Conservation (phyloP, 2,888 invertebrate species). For the Anorthoa munda region DNA sequence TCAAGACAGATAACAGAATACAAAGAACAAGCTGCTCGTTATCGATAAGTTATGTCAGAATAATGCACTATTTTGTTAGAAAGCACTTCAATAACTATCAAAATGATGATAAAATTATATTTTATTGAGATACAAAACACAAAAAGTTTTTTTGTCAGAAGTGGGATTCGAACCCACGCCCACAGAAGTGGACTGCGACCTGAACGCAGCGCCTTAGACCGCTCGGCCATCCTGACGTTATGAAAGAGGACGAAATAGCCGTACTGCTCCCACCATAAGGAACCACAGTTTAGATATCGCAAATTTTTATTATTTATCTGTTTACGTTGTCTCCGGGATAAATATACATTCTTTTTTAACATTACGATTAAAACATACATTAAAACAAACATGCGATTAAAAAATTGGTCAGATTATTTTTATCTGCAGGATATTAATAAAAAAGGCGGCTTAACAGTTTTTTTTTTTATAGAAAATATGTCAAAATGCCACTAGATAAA, state of each 20-base stretch:
- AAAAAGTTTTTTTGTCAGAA: constrained; percentile 72
- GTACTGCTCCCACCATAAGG: background rate
- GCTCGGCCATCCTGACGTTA: constrained; percentile 77
- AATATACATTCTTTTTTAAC: too few relatives aligned
- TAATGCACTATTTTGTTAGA: constrained; percentile 26
- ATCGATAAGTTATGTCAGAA: constrained; percentile 17
- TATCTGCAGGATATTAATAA: too few relatives aligned
- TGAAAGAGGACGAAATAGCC: rapidly evolving
- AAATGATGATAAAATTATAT: constrained; percentile 10
- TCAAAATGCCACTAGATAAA: too few relatives aligned
- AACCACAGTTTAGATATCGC: too few relatives aligned
- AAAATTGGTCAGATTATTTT: too few relatives aligned
- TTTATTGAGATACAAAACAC: constrained; percentile 19
- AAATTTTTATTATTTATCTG: too few relatives aligned
- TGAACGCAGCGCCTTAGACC: constrained; percentile 80
- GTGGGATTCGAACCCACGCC: constrained; percentile 81
- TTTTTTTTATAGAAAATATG: too few relatives aligned
- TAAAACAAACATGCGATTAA: too few relatives aligned
- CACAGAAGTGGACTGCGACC: constrained; percentile 80
- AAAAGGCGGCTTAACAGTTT: too few relatives aligned
- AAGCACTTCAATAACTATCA: constrained; percentile 21
- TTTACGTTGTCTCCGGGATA: too few relatives aligned
- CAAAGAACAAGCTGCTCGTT: constrained; percentile 46
- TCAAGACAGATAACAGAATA: constrained; percentile 57
- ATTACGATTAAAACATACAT: too few relatives aligned